A percentile compares a stretch with the other conserved stretches of the same genome.
Conservation (phyloP, 1,140 invertebrate genomes). For the Rhyacophila brunnea region DNA sequence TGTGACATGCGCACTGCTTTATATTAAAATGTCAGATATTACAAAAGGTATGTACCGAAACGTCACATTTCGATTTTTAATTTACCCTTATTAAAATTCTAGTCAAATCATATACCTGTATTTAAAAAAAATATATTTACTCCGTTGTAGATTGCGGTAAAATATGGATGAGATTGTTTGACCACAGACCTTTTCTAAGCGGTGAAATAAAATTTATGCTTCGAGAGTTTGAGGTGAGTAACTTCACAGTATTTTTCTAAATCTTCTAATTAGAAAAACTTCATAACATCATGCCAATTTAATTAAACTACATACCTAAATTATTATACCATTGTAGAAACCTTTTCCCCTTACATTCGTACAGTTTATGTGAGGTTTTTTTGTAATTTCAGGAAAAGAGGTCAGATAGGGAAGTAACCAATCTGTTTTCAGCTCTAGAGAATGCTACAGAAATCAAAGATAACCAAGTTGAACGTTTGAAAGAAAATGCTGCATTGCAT, state of each 20-base stretch:
- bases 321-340: background rate
- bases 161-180: slow-evolving; percentile 79
- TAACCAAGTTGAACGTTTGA: slow-evolving; percentile 63
- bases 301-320: background rate
- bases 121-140: no score
- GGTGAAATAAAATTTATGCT: slow-evolving; percentile 81
- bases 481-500: slow-evolving; percentile 58
- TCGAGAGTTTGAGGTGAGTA: slow-evolving; percentile 77
- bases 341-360: slow-evolving; percentile 28
- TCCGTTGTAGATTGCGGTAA: slow-evolving; percentile 68
- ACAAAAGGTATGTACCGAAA: slow-evolving; percentile 19
- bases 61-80: background rate
- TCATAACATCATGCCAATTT: no score
- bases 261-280: no score
- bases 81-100: slow-evolving; percentile 33
- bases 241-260: no score
- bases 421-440: slow-evolving; percentile 74
- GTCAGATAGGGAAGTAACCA: slow-evolving; percentile 74
- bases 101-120: no score
- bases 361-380: no score
- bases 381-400: slow-evolving; percentile 63
- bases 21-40: slow-evolving; percentile 24
- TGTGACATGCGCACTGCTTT: no score
- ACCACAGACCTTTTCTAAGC: slow-evolving; percentile 78
- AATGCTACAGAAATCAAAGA: slow-evolving; percentile 75